phyloP scores from a whole-genome alignment of 2,797 vertebrate genomes.

The Carcharodon carcharias region DNA sequence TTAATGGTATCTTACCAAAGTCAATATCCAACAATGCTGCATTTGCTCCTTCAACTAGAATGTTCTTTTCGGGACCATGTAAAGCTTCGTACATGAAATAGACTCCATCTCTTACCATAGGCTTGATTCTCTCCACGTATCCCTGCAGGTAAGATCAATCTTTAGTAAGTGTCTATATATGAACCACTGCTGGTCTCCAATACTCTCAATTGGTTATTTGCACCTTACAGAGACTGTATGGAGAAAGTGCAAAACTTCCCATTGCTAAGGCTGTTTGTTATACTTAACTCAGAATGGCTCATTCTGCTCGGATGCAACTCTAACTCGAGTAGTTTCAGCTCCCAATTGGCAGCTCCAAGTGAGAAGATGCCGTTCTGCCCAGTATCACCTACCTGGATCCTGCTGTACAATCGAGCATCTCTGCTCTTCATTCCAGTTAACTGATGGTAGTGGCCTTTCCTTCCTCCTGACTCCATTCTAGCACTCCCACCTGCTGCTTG shows the following conservation, averaged over 20 bases:
- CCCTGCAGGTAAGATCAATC: constrained; percentile 54
- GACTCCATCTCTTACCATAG: constrained; percentile 95
- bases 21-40: constrained; percentile 94
- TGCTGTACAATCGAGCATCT: background rate
- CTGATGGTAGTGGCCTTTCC: background rate
- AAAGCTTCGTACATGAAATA: constrained; percentile 93
- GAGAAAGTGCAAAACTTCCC: background rate
- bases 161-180: background rate
- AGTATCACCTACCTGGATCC: background rate
- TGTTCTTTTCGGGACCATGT: constrained; percentile 85
- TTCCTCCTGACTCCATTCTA: background rate
- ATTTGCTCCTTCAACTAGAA: constrained; percentile 95
- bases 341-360: background rate
- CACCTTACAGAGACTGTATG: background rate
- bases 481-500: background rate
- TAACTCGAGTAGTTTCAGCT: background rate
- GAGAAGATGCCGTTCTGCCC: background rate
- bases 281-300: background rate
- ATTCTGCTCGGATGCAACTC: background rate
- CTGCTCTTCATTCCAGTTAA: background rate
- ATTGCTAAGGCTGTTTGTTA: background rate
- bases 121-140: constrained; percentile 80
- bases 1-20: constrained; percentile 71
- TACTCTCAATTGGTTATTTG: background rate
- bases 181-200: background rate